These are phyloP conservation scores for Chaetorhynchus papuensis DNA, from an alignment of 2,113 vertebrate genomes.

Conservation along the genomic window DNA sequence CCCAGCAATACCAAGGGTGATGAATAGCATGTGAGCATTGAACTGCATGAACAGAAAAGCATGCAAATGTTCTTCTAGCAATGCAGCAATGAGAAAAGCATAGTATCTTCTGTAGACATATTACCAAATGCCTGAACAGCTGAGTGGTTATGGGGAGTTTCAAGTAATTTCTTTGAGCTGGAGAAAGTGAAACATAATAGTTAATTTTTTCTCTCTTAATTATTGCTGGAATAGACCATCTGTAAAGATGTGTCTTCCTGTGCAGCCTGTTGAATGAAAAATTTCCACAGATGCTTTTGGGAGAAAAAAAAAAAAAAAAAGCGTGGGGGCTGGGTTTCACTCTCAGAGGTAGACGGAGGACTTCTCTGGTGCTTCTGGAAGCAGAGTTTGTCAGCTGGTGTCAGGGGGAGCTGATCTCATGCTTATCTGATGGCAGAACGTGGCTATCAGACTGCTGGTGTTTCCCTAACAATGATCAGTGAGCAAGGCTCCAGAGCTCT, in stretches of 20 bases:
- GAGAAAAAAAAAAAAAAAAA: background rate
- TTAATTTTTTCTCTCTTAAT: background rate
- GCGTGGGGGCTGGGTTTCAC: background rate
- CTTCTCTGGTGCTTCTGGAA: slow-evolving; percentile 26
- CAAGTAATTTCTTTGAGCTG: background rate
- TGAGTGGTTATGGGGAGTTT: background rate
- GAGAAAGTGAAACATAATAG: background rate
- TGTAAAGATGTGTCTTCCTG: background rate
- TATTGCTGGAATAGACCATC: background rate
- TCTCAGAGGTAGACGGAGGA: background rate
- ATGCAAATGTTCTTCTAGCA: background rate
- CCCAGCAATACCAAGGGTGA: background rate
- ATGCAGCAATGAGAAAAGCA: background rate
- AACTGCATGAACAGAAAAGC: background rate
- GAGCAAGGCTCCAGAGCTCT: background rate
- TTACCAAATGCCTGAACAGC: background rate
- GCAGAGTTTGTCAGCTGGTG: slow-evolving; percentile 10
- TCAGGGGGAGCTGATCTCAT: slow-evolving; percentile 18
- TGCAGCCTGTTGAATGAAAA: background rate
- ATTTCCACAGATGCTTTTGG: background rate
- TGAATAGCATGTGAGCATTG: background rate
- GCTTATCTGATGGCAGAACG: background rate
- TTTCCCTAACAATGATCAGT: background rate
- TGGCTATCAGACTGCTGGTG: background rate
- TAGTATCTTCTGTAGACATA: background rate